Evolutionary conservation across 2,797 vertebrate species (phyloP), one percentile per base, ranked within the genome.

Genomic region (Danio albolineatus): DNA sequence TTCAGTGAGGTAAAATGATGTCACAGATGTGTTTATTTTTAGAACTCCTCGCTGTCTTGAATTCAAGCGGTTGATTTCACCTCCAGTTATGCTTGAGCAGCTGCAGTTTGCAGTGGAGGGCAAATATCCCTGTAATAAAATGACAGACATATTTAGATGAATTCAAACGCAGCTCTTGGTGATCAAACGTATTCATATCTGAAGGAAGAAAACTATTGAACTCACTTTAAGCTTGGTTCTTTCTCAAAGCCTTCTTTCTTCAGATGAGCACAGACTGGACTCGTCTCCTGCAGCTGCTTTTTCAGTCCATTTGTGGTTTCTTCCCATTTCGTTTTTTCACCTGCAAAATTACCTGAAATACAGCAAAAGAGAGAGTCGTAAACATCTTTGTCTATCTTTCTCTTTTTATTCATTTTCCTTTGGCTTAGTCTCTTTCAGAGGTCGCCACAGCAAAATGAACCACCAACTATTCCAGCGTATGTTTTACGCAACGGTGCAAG

Each of bases 111-210:
- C 44, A 67, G 48, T 43, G 65, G 41, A 38, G 53, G 12, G 28
- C 76, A 78, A n/a, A 49, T 54, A 8, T 48, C 65, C 9, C 76
- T 78, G 65, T 6, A 70, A 41, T 6, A 46, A 66, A 51, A 12
- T 10, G n/a, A 60, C 14, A 14, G 4, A 3, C 3, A 53, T 49
- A 70, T 59, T 28, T 12, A 16, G 13, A 44, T 44, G 0, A 16
- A 57, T 69, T 16, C 13, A 75, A 21, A 65, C 38, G 12, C 21
- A 48, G 6, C 2, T n/a, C 13, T 9, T 17, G 10, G 6, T 53
- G 19, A 39, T 41, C 5, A 6, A 46, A 73, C 21, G 4, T 12
- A 10, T 10, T 9, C 7, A 19, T 51, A 17, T 74, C 6, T 49
- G 21, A 7, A 36, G 9, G 5, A 36, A 51, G 10, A 0, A 44